Percentiles rank a stretch among this genome's conserved stretches.
Evolutionary conservation across 1,140 invertebrate genomes (phyloP).

Genomic region (Ceratoteleas bidentatus): DNA sequence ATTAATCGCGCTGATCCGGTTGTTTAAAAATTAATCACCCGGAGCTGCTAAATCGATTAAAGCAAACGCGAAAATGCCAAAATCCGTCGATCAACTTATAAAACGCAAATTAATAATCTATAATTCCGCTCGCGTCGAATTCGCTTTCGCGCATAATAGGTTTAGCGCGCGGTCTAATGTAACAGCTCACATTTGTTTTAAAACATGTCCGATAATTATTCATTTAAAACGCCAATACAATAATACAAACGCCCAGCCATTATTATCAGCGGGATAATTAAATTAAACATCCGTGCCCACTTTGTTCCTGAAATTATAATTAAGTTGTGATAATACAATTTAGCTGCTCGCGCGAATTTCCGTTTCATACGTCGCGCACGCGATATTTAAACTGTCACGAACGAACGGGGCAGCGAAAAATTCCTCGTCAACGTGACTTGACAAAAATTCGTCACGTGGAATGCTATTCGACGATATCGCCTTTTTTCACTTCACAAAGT

Average conservation of each 20-base stretch:
- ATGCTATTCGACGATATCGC: not conserved
- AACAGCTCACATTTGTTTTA: constrained; percentile 20
- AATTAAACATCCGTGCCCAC: constrained; percentile 23
- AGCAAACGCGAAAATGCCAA: constrained; percentile 4
- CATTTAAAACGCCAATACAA: constrained; percentile 19
- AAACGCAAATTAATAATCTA: constrained; percentile 15
- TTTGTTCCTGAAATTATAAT: constrained; percentile 31
- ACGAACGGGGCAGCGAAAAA: not conserved
- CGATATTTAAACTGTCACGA: constrained; percentile 15
- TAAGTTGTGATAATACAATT: constrained; percentile 30
- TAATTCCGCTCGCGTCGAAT: not conserved
- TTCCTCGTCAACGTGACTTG: not conserved
- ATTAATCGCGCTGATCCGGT: constrained; percentile 1
- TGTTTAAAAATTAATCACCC: not conserved
- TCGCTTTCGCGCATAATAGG: constrained; percentile 6
- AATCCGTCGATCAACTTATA: not conserved
- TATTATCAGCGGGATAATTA: constrained; percentile 27
- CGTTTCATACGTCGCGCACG: constrained; percentile 2
- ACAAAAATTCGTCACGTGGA: not conserved
- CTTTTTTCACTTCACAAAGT: constrained; percentile 1
- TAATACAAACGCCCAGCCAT: constrained; percentile 10
- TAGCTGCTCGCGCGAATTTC: constrained; percentile 17
- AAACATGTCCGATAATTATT: constrained; percentile 22
- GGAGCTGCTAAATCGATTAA: not conserved
- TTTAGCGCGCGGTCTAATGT: constrained; percentile 6